Evolutionary conservation across 1,140 invertebrate species (phyloP).

Genomic region (Euura saliciscinereae): DNA sequence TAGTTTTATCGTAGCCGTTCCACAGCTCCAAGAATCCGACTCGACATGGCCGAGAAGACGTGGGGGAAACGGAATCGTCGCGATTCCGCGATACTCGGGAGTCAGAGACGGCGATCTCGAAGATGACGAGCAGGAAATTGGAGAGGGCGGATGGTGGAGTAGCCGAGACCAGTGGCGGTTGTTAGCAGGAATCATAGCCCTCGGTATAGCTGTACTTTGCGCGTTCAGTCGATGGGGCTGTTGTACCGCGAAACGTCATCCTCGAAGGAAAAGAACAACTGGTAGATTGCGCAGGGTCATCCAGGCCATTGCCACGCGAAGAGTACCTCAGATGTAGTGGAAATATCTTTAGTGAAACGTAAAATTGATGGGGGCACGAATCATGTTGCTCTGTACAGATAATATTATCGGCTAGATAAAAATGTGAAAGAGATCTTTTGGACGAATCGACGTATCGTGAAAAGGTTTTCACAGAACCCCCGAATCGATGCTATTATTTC

Average conservation of each 20-base stretch:
- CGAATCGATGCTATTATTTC: too few species aligned
- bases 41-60: slow-evolving; percentile 40
- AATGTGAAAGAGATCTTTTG: too few species aligned
- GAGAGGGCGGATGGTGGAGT: slow-evolving; percentile 7
- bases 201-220: slow-evolving; percentile 39
- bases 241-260: slow-evolving; percentile 42
- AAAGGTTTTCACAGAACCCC: too few species aligned
- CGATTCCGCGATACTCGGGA: slow-evolving; percentile 21
- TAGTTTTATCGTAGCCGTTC: slow-evolving; percentile 51
- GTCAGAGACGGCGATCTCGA: slow-evolving; percentile 12
- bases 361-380: neutral
- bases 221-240: slow-evolving; percentile 46
- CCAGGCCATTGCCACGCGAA: slow-evolving; percentile 50
- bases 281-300: slow-evolving; percentile 52
- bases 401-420: too few species aligned
- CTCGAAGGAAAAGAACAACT: slow-evolving; percentile 49
- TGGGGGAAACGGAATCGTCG: slow-evolving; percentile 24
- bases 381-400: neutral
- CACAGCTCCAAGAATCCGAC: slow-evolving; percentile 42
- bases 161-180: slow-evolving; percentile 38
- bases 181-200: slow-evolving; percentile 34
- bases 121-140: slow-evolving; percentile 27
- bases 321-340: slow-evolving; percentile 51
- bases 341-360: neutral
- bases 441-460: too few species aligned